phyloP scores from a whole-genome alignment of 2,797 vertebrate species.

The Arrhamphus sclerolepis region DNA sequence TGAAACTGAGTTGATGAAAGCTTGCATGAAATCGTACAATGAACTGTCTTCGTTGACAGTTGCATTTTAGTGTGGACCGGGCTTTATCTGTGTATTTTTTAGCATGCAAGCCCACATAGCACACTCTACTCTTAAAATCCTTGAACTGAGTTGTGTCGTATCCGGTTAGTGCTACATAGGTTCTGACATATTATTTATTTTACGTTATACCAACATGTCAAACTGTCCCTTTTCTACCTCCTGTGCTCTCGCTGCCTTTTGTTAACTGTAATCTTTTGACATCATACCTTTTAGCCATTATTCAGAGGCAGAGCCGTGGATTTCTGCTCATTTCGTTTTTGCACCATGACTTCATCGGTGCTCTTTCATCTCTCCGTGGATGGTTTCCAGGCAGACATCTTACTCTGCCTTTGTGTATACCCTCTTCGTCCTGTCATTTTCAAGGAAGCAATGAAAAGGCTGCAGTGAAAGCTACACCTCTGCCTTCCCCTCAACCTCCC shows the following conservation, averaged over 20 bases:
- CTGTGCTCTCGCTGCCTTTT: background rate
- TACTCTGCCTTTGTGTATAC: slow-evolving; percentile 62
- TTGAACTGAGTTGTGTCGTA: background rate
- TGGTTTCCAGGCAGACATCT: slow-evolving; percentile 69
- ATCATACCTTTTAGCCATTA: slow-evolving; percentile 9
- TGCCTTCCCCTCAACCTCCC: slow-evolving; percentile 68
- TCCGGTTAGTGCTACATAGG: background rate
- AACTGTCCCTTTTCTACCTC: background rate
- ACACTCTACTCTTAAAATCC: no score
- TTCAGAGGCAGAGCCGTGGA: slow-evolving; percentile 21
- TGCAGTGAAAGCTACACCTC: slow-evolving; percentile 76
- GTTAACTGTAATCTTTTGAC: slow-evolving; percentile 6
- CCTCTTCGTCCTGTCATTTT: slow-evolving; percentile 57
- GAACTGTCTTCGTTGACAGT: no score
- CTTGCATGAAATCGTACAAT: background rate
- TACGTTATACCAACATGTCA: background rate
- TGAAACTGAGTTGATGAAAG: background rate
- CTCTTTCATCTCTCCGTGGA: slow-evolving; percentile 69
- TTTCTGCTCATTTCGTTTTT: slow-evolving; percentile 59
- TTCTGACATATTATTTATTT: background rate
- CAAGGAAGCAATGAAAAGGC: slow-evolving; percentile 63
- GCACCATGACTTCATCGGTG: slow-evolving; percentile 67
- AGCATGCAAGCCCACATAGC: no score
- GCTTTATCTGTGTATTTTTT: no score
- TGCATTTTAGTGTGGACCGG: no score